Evolutionary conservation across 2,888 invertebrate species (phyloP).

Genomic region (Bembecia ichneumoniformis): DNA sequence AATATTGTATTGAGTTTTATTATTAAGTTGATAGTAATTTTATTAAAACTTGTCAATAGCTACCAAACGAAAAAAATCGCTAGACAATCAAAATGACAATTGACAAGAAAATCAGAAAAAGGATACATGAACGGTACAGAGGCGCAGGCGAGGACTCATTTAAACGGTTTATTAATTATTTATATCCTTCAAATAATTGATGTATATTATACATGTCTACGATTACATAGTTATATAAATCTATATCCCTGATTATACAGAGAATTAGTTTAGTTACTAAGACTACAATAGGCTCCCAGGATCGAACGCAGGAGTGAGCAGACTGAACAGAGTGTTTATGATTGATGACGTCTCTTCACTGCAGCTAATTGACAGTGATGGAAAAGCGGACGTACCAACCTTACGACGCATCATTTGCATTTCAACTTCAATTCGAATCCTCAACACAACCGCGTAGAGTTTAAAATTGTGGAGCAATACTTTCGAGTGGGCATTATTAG

Average conservation of each 20-base stretch:
- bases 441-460: slow-evolving; percentile 18
- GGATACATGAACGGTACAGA: too few species aligned
- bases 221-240: too few species aligned
- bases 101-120: too few species aligned
- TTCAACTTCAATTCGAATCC: slow-evolving; percentile 10
- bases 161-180: too few species aligned
- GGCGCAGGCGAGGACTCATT: too few species aligned
- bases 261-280: slow-evolving; percentile 1
- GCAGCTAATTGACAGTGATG: slow-evolving; percentile 71
- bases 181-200: too few species aligned
- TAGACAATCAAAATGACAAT: too few species aligned
- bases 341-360: slow-evolving; percentile 64
- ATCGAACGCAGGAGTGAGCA: slow-evolving; percentile 24
- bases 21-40: too few species aligned
- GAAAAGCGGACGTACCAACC: slow-evolving; percentile 48
- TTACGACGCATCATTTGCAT: slow-evolving; percentile 21
- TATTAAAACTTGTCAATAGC: too few species aligned
- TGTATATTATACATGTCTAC: too few species aligned
- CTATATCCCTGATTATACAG: slow-evolving; percentile 5
- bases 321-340: slow-evolving; percentile 42
- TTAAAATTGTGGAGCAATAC: slow-evolving; percentile 13
- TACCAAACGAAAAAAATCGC: too few species aligned
- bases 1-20: too few species aligned
- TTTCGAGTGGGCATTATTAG: not conserved
- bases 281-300: slow-evolving; percentile 37